Conservation (phyloP, 2,888 invertebrate species). For the Papilio demoleus region DNA sequence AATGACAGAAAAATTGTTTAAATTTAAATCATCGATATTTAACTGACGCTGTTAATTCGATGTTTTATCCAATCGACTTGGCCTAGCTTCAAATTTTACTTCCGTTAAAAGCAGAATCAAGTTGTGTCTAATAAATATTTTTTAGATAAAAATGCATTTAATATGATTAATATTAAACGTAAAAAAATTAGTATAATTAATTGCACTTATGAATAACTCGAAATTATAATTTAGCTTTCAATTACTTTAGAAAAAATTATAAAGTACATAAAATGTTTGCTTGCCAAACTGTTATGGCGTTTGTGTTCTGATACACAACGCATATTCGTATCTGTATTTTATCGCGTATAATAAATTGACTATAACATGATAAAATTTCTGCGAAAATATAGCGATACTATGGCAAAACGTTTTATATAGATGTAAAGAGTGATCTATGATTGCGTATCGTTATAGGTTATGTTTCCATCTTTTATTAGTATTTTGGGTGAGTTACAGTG, state of each 20-base stretch:
- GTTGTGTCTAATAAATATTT: slow-evolving; percentile 48
- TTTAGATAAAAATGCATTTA: not conserved
- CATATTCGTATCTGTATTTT: slow-evolving; percentile 65
- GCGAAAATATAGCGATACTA: slow-evolving; percentile 46
- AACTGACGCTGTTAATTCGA: slow-evolving; percentile 6
- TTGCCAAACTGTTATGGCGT: slow-evolving; percentile 81
- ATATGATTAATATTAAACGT: slow-evolving; percentile 16
- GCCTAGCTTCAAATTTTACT: slow-evolving; percentile 48
- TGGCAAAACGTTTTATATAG: slow-evolving; percentile 48
- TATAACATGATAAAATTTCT: slow-evolving; percentile 45
- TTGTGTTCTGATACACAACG: slow-evolving; percentile 79
- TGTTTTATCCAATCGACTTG: slow-evolving; percentile 22
- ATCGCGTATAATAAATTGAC: slow-evolving; percentile 39
- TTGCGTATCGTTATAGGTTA: slow-evolving; percentile 67
- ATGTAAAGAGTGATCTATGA: slow-evolving; percentile 25
- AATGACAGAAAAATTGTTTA: not conserved
- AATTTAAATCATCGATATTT: slow-evolving; percentile 1
- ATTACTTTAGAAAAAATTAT: slow-evolving; percentile 5
- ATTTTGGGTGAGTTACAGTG: slow-evolving; percentile 86
- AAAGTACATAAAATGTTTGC: slow-evolving; percentile 49
- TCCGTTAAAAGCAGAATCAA: slow-evolving; percentile 54
- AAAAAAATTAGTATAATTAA: slow-evolving; percentile 36
- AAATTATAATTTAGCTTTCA: slow-evolving; percentile 38
- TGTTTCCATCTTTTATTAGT: slow-evolving; percentile 87
- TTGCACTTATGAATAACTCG: not conserved